Conservation (phyloP, 2,113 vertebrate species). For the Climacteris rufus region DNA sequence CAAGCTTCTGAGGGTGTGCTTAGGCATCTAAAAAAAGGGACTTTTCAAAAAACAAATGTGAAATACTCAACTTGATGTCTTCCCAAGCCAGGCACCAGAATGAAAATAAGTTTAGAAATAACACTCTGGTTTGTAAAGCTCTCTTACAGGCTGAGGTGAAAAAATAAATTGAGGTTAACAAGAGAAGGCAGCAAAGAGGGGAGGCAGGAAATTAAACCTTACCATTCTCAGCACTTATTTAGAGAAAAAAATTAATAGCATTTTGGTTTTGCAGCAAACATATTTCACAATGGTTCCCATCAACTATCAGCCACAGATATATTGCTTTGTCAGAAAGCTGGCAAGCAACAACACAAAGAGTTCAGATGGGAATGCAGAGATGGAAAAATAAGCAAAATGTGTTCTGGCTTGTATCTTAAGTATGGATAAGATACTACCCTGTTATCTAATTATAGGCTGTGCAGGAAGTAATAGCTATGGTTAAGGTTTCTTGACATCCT, state of each 20-base stretch:
- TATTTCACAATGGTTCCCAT: neutral
- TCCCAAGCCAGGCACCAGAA: neutral
- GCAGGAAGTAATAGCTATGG: neutral
- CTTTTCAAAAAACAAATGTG: neutral
- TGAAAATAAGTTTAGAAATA: neutral
- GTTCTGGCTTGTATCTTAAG: neutral
- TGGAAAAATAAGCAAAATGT: neutral
- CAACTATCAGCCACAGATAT: neutral
- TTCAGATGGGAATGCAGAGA: neutral
- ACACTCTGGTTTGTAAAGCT: neutral
- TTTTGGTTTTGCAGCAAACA: neutral
- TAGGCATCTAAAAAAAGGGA: neutral
- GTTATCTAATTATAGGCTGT: neutral
- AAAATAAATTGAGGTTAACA: constrained; percentile 56
- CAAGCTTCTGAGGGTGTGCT: neutral
- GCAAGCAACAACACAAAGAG: neutral
- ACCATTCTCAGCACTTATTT: neutral
- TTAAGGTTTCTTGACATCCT: neutral
- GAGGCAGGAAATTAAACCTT: constrained; percentile 43
- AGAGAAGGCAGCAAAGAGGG: neutral
- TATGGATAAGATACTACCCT: neutral
- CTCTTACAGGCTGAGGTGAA: neutral
- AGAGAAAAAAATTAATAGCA: neutral
- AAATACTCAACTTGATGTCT: neutral
- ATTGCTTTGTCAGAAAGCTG: constrained; percentile 11